Evolutionary conservation across 2,797 vertebrate genomes (phyloP), one percentile per base, ranked within the genome.

Genomic region (Pseudochromis fuscus): DNA sequence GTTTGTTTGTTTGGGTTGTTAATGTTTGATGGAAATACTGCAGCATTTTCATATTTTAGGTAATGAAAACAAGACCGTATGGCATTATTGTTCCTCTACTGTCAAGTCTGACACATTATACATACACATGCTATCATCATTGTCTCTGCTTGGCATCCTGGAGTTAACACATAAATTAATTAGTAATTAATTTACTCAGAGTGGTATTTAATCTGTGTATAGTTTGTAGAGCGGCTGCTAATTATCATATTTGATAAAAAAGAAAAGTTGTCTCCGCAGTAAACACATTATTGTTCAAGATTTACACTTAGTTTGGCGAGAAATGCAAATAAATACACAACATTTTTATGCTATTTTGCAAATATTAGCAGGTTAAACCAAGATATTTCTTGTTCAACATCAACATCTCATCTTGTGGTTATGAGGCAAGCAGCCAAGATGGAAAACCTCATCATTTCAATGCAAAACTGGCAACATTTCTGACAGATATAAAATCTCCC

Each of bases 21-120:
- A 31, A 68, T 52, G 58, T 53, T 56, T 63, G 71, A 71, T 50
- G 38, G 35, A 73, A 52, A 37, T 21, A 35, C 55, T 37, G 35
- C 52, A 23, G 40, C 13, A 1, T 52, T 53, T 63, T 66, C 40
- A 38, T 42, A 58, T 71, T 72, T 67, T 60, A 63, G 50, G 52
- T n/a, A 15, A 13, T 2, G 6, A 19, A 69, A 81, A 37, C 7
- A 0, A 51, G 40, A 27, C 21, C 3, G 19, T 7, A 4, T 37
- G 28, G n/a, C n/a, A n/a, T n/a, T n/a, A n/a, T n/a, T 11, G n/a
- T 58, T 72, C 44, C 1, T 37, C 37, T 16, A 0, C 31, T n/a
- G 25, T 76, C 25, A 3, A 7, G 18, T 50, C 51, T 56, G 18
- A 62, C 11, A 42, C 16, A 19, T 28, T 50, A 19, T 19, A 7